Evolutionary conservation across 2,797 vertebrate species (phyloP).

Genomic region (Onychomys arenicola): DNA sequence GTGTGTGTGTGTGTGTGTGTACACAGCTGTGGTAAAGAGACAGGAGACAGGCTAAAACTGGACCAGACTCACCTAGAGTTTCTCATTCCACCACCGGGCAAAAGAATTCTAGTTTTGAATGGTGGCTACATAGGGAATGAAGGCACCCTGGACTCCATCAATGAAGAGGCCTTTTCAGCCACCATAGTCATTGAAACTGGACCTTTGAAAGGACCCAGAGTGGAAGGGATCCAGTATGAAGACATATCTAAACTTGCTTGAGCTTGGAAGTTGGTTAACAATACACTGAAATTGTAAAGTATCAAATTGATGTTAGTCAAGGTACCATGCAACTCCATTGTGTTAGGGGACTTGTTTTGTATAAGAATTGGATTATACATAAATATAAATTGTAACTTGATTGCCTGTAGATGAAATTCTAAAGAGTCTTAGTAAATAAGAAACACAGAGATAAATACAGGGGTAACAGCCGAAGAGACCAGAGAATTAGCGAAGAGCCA

Average conservation of each 20-base stretch:
- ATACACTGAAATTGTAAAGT: conserved; percentile 70
- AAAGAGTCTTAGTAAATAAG: too few species aligned
- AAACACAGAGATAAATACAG: too few species aligned
- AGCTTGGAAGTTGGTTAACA: conserved; percentile 75
- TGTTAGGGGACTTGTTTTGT: conserved; percentile 91
- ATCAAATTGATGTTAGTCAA: conserved; percentile 76
- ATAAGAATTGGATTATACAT: conserved; percentile 43
- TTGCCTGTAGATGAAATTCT: too few species aligned
- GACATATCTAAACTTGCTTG: conserved; percentile 97
- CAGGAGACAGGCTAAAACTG: conserved; percentile 98
- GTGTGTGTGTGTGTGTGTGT: too few species aligned
- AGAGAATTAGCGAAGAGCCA: too few species aligned
- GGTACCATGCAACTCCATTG: conserved; percentile 89
- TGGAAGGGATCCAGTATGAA: conserved; percentile 94
- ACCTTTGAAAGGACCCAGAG: conserved; percentile 92
- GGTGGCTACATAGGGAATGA: conserved; percentile 93
- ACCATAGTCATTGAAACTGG: conserved; percentile 94
- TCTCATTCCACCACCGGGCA: conserved; percentile 97
- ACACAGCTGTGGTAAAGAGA: conserved; percentile 44
- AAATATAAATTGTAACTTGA: too few species aligned
- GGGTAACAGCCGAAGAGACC: too few species aligned
- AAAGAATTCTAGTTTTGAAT: conserved; percentile 95
- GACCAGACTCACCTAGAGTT: conserved; percentile 98
- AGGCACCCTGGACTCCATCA: conserved; percentile 94
- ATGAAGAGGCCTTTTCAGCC: conserved; percentile 95